Evolutionary conservation across 2,797 vertebrate genomes (phyloP).

Genomic region (Poecilia picta): DNA sequence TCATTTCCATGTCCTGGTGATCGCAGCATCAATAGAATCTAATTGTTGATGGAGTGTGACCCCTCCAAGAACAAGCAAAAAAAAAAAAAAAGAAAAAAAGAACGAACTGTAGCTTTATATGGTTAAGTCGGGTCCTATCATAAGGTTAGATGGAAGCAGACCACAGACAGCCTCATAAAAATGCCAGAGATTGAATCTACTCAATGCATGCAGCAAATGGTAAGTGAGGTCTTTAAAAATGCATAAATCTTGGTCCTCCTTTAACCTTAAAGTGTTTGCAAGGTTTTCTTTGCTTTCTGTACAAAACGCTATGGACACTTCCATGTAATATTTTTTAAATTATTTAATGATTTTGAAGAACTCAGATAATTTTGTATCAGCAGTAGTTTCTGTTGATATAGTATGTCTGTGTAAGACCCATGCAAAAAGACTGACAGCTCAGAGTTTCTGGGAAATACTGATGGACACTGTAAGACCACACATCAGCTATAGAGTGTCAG

Average conservation of each 20-base stretch:
- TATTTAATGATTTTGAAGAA: neutral
- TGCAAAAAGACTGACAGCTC: constrained; percentile 1
- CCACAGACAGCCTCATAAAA: neutral
- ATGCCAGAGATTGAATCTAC: neutral
- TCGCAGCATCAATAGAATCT: neutral
- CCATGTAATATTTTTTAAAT: neutral
- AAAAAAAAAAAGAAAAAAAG: too few species aligned
- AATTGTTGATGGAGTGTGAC: neutral
- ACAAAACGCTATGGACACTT: neutral
- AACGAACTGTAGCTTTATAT: neutral
- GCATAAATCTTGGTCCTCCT: neutral
- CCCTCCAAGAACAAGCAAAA: neutral
- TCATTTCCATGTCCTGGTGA: neutral
- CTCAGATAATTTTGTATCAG: neutral
- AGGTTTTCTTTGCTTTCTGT: neutral
- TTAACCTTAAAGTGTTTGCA: neutral
- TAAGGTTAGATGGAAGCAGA: neutral
- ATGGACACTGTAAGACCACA: constrained; percentile 7
- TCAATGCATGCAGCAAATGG: neutral
- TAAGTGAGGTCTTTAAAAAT: neutral
- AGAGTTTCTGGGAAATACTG: constrained; percentile 7
- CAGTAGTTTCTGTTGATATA: neutral
- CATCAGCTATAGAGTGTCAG: neutral
- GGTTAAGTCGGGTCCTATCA: neutral
- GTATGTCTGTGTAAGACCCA: neutral